Evolutionary conservation across 2,113 vertebrate genomes (phyloP), one percentile per base, ranked within the genome.

Genomic region (Merops nubicus): DNA sequence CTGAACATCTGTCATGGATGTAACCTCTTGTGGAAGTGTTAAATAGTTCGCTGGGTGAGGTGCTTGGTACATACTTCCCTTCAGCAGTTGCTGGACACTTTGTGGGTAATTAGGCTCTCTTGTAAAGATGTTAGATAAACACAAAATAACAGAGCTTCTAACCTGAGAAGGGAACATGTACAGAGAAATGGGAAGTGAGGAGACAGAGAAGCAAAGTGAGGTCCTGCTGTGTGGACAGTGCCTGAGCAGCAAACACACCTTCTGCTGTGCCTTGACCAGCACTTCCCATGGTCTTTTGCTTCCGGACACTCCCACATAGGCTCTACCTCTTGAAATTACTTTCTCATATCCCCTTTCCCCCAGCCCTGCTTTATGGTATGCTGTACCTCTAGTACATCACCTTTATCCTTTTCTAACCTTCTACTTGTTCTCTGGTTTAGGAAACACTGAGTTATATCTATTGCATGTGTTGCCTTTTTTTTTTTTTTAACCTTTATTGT

Each of bases 401-500:
- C 69, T 81, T 40, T 53, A 48, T 59, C 8, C 7, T 6, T 36
- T 87, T 67, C 47, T 34, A 62, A 5, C 38, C 8, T 63, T 68
- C 21, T 63, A 13, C 48, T 65, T 54, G 29, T 57, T 12, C 42
- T 54, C 33, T 42, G 20, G 25, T 83, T 83, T 5, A 4, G 47
- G 33, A 68, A 57, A 51, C 5, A 4, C 9, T 12, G 48, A 15
- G 21, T 42, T 65, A 10, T 22, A 19, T 23, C 9, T 62, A 60
- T 13, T 45, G 20, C 0, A 1, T 15, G 17, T 56, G n/a, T 26
- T 4, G 3, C 18, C 25, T 25, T 34, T 34, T 47, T n/a, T 34
- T 5, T 28, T 25, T 34, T 34, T 47, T n/a, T 34, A 3, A 18
- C 33, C 22, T 47, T 31, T 26, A 5, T 10, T 70, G 26, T 50